phyloP scores from a whole-genome alignment of 2,888 invertebrate species.

The Leptopilina drosophilae region DNA sequence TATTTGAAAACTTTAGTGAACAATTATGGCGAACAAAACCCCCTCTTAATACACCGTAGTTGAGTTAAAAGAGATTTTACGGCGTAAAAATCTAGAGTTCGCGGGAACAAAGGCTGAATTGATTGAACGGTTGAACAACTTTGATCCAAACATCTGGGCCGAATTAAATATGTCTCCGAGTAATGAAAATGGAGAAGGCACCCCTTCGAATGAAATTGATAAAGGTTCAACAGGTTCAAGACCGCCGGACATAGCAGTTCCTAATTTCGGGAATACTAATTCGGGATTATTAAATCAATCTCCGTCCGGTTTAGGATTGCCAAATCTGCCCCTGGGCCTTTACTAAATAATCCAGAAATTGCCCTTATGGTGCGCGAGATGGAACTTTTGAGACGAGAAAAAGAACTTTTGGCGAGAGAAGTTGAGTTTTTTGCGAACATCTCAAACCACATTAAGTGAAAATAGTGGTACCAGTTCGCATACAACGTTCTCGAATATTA shows the following conservation, averaged over 20 bases:
- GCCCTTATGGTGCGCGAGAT: not conserved
- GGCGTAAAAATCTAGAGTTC: no score
- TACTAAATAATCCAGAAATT: not conserved
- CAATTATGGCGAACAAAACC: not conserved
- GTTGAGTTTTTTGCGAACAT: not conserved
- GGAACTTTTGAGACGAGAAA: not conserved
- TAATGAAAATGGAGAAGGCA: no score
- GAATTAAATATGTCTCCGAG: not conserved
- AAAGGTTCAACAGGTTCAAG: not conserved
- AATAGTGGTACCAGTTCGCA: not conserved
- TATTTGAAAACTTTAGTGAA: not conserved
- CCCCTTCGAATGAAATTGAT: not conserved
- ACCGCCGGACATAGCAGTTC: not conserved
- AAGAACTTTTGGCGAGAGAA: not conserved
- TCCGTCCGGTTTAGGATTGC: no score
- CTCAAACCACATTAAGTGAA: not conserved
- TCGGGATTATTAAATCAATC: not conserved
- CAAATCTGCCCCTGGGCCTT: not conserved
- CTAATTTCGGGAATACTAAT: not conserved
- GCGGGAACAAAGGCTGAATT: not conserved
- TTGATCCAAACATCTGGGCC: not conserved
- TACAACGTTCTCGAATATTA: not conserved
- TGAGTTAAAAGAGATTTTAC: no score
- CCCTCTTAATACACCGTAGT: not conserved
- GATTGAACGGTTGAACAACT: not conserved